phyloP scores from a whole-genome alignment of 2,797 vertebrate species.

The Sciurus vulgaris region DNA sequence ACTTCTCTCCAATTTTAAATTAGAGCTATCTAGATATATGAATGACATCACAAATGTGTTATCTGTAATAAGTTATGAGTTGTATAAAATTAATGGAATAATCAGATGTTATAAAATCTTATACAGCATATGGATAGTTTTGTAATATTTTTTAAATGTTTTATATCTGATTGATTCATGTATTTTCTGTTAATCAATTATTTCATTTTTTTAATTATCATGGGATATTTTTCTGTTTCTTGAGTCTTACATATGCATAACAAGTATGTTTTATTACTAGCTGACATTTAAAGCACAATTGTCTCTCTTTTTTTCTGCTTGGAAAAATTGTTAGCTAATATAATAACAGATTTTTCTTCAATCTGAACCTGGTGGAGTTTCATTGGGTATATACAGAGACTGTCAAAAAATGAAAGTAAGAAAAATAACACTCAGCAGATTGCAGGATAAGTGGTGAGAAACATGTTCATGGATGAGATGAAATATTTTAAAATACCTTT shows the following conservation, averaged over 20 bases:
- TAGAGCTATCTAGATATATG: neutral
- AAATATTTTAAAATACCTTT: slow-evolving; percentile 82
- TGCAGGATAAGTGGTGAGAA: slow-evolving; percentile 81
- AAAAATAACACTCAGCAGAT: slow-evolving; percentile 83
- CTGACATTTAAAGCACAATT: slow-evolving; percentile 85
- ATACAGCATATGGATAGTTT: neutral
- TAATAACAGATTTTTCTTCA: slow-evolving; percentile 82
- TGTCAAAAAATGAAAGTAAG: slow-evolving; percentile 85
- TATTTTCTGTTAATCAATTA: slow-evolving; percentile 11
- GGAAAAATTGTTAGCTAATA: slow-evolving; percentile 84
- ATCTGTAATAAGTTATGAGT: neutral
- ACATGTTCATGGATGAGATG: slow-evolving; percentile 42
- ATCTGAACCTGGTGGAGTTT: slow-evolving; percentile 81
- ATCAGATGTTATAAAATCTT: neutral
- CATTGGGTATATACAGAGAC: slow-evolving; percentile 79
- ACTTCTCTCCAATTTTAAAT: slow-evolving; percentile 28
- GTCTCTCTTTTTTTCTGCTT: slow-evolving; percentile 83
- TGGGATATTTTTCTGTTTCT: slow-evolving; percentile 32
- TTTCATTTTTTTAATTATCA: slow-evolving; percentile 52
- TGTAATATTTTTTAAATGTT: slow-evolving; percentile 62
- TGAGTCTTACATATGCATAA: slow-evolving; percentile 68
- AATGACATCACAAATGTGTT: neutral
- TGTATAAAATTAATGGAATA: slow-evolving; percentile 51
- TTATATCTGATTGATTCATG: slow-evolving; percentile 15
- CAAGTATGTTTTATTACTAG: slow-evolving; percentile 81